phyloP scores from a whole-genome alignment of 2,113 vertebrate genomes.

The Ailuropoda melanoleuca region DNA sequence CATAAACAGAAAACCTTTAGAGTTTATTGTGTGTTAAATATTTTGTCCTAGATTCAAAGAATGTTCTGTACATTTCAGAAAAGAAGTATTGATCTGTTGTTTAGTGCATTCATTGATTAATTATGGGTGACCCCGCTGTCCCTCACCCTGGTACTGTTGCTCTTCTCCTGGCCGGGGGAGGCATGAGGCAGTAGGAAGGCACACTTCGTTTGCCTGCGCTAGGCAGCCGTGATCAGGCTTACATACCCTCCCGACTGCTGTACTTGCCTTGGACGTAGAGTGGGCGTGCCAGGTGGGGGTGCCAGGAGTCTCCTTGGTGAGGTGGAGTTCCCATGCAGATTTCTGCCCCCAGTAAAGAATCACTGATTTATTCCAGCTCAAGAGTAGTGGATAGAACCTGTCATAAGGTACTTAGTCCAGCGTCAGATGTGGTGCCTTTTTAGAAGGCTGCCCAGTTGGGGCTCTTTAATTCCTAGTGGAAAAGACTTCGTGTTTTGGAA shows the following conservation, averaged over 20 bases:
- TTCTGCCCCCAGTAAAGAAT: not conserved
- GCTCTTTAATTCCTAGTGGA: not conserved
- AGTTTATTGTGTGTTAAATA: not conserved
- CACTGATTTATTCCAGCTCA: not conserved
- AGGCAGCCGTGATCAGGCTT: fast-evolving
- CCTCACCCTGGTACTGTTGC: not conserved
- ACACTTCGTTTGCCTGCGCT: fast-evolving
- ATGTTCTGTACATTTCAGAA: not conserved
- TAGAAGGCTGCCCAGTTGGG: not conserved
- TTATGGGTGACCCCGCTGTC: fast-evolving
- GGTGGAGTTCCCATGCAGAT: fast-evolving
- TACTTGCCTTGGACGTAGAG: fast-evolving
- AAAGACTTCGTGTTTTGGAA: not conserved
- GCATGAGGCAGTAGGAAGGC: not conserved
- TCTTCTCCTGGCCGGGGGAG: not conserved
- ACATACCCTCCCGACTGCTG: fast-evolving
- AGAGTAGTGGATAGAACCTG: not conserved
- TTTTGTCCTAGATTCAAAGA: slow-evolving; percentile 8
- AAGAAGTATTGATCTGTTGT: not conserved
- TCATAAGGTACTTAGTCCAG: not conserved
- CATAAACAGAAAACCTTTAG: slow-evolving; percentile 14
- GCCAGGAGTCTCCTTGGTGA: not conserved
- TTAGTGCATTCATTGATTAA: not conserved
- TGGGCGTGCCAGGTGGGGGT: too few relatives aligned
- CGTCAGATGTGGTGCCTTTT: not conserved